Evolutionary conservation across 2,797 vertebrate genomes (phyloP).

Genomic region (Pangasius sanitwongsei): DNA sequence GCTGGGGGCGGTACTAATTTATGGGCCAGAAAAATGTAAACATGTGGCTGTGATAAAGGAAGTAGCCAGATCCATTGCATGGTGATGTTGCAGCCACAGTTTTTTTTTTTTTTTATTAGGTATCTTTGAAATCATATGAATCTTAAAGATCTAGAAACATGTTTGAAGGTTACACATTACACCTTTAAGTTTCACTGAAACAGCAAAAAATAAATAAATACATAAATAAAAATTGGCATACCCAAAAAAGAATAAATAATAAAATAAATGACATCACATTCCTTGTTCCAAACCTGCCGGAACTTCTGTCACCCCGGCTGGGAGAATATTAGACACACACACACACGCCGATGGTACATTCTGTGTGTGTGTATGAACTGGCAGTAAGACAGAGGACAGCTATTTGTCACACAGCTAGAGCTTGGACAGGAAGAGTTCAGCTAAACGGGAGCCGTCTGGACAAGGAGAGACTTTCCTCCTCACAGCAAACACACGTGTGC

Average conservation of each 20-base stretch:
- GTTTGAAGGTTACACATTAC: not conserved
- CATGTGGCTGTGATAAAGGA: not conserved
- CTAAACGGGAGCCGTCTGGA: constrained; percentile 10
- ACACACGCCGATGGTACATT: constrained; percentile 18
- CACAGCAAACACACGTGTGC: not conserved
- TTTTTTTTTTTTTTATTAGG: too few species aligned
- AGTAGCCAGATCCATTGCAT: too few species aligned
- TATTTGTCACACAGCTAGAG: constrained; percentile 10
- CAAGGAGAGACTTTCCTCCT: constrained; percentile 3
- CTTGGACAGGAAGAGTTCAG: constrained; percentile 27
- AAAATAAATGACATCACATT: not conserved
- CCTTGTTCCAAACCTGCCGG: not conserved
- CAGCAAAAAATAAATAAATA: not conserved
- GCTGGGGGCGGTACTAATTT: not conserved
- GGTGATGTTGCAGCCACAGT: not conserved
- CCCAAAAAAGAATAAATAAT: not conserved
- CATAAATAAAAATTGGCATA: not conserved
- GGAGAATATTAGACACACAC: constrained; percentile 3
- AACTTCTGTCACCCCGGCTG: not conserved
- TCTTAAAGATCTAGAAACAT: not conserved
- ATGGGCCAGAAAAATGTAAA: not conserved
- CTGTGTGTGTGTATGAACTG: constrained; percentile 10
- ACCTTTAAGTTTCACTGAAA: not conserved
- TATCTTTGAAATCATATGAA: not conserved
- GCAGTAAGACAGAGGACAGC: constrained; percentile 1